phyloP scores from a whole-genome alignment of 2,113 vertebrate species.

The Thermophis baileyi region DNA sequence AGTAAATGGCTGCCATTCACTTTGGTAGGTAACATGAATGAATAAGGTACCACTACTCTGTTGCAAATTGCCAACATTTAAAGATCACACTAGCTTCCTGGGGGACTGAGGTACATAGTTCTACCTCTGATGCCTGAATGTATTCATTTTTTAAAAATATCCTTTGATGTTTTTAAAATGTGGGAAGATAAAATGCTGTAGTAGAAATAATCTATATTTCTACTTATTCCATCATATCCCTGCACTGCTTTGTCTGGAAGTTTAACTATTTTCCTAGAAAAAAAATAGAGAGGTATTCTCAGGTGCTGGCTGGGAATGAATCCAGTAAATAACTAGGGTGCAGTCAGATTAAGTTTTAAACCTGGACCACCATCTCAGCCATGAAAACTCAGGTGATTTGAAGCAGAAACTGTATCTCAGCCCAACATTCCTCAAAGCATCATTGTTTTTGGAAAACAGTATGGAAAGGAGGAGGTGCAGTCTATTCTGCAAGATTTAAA shows the following conservation, averaged over 20 bases:
- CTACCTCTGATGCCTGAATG: not conserved
- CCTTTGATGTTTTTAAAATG: not conserved
- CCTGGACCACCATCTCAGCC: not conserved
- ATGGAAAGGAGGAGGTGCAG: not conserved
- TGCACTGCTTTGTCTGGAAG: no score
- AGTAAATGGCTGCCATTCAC: not conserved
- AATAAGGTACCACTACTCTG: not conserved
- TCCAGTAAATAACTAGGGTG: no score
- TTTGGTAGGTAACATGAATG: not conserved
- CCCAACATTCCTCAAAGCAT: not conserved
- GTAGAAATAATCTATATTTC: not conserved
- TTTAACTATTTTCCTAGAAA: no score
- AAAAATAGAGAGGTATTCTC: no score
- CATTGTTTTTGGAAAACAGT: not conserved
- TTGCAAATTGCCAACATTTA: not conserved
- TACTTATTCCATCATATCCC: no score
- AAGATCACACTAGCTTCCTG: not conserved
- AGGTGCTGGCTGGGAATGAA: no score
- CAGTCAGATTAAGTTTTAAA: not conserved
- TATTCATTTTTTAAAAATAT: not conserved
- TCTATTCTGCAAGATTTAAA: not conserved
- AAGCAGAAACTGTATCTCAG: not conserved
- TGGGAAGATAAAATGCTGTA: not conserved
- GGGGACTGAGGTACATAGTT: not conserved
- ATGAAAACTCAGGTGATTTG: not conserved